Base-by-base conservation (phyloP, 2,888 invertebrate genomes). In the Antheraea yamamai region DNA sequence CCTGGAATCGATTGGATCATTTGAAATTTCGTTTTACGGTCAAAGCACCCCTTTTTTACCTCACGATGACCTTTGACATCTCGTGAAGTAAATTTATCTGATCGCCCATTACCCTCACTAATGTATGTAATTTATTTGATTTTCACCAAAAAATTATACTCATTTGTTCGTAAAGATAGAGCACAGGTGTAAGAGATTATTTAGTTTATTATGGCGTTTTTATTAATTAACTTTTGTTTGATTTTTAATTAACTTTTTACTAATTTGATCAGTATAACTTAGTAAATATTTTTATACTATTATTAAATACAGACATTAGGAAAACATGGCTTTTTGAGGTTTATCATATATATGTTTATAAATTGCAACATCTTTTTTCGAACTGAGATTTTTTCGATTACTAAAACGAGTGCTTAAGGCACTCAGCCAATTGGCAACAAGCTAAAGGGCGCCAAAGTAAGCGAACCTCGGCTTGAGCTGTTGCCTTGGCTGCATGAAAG, bases 121-220 rank as follows among this genome's bases (percentile, higher is more conserved):
- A 78, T 79, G 81, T 81, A 75, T 77, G 75, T 79, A 77, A 82
- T 82, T 81, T 80, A 79, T 79, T 78, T 80, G 16, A 23, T 64
- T 75, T 72, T 30, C 39, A 72, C n/a, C 52, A 77, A 71, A 79
- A 80, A 81, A 78, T 80, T 76, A 51, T 18, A 78, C 78, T 81
- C 81, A 90, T 88, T 91, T 88, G 86, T 88, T 84, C 88, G 87
- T 80, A 87, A 88, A 88, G 83, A 85, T 86, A 79, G 88, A 88
- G 88, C 86, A 88, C 90, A 89, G 90, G 90, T 91, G 91, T 76
- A 70, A 12, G 10, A 70, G 70, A 70, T 70, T 39, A 70, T 70
- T 70, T 70, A 20, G 39, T 70, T 70, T 35, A 16, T 39, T n/a
- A 70, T 39, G 23, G 14, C 18, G 35, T 74, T 70, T 70, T 39